phyloP scores from a whole-genome alignment of 2,113 vertebrate genomes.

The Eurystomus gularis region DNA sequence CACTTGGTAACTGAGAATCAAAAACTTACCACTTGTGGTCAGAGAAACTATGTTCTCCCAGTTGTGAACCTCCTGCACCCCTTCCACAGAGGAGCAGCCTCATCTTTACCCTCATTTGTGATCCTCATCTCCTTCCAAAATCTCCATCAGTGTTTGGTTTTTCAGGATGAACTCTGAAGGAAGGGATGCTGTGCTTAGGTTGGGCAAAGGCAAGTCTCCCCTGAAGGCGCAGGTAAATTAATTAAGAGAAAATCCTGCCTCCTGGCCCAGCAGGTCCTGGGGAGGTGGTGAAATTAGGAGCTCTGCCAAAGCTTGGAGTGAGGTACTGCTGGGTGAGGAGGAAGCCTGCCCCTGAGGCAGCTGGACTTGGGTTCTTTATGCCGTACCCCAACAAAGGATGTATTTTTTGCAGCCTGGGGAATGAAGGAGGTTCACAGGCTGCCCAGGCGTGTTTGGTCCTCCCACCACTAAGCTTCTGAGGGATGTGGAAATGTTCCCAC shows the following conservation, averaged over 20 bases:
- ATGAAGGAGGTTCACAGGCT: not conserved
- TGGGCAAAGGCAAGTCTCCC: not conserved
- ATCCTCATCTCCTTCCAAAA: not conserved
- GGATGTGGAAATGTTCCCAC: not conserved
- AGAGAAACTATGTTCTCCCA: conserved; percentile 4
- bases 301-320: not conserved
- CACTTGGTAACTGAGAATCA: not conserved
- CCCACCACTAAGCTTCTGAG: not conserved
- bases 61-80: not conserved
- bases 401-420: not conserved
- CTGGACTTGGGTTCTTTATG: not conserved
- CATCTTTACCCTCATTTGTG: not conserved
- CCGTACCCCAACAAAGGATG: not conserved
- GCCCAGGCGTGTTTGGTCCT: not conserved
- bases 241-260: not conserved
- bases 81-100: not conserved
- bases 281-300: not conserved
- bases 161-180: not conserved
- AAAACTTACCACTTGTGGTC: not conserved
- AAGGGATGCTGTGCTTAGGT: not conserved
- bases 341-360: not conserved
- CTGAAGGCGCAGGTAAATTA: not conserved
- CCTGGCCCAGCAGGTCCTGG: not conserved
- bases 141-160: not conserved
- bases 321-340: not conserved